phyloP scores from a whole-genome alignment of 2,113 vertebrate genomes.

The Eulacestoma nigropectus region DNA sequence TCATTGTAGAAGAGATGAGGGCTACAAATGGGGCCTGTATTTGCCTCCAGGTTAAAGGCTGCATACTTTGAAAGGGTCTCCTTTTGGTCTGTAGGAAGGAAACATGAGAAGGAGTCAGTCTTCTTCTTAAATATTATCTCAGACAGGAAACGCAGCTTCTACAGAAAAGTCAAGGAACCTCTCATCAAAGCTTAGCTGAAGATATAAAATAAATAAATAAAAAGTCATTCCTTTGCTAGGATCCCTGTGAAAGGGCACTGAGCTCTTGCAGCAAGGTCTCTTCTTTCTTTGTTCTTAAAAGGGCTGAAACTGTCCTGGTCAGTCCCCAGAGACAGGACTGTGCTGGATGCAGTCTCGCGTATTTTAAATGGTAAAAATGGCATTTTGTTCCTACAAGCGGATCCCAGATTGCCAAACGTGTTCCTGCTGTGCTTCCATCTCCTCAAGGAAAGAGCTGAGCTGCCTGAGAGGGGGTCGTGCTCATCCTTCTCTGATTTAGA shows the following conservation, averaged over 20 bases:
- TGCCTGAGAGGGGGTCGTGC: neutral
- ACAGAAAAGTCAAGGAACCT: neutral
- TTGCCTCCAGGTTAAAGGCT: neutral
- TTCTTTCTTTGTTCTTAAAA: slow-evolving; percentile 19
- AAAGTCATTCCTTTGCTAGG: neutral
- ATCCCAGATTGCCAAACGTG: neutral
- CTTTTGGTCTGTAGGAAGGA: slow-evolving; percentile 11
- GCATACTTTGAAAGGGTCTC: neutral
- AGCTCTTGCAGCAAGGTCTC: neutral
- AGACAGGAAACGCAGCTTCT: slow-evolving; percentile 1
- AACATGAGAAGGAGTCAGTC: neutral
- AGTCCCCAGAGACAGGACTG: neutral
- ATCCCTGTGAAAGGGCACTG: slow-evolving; percentile 14
- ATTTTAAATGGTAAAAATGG: neutral
- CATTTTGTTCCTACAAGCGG: neutral
- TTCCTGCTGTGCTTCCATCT: neutral
- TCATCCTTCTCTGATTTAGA: neutral
- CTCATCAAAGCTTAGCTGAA: slow-evolving; percentile 43
- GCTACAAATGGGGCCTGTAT: neutral
- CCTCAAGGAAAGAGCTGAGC: neutral
- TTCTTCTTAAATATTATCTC: neutral
- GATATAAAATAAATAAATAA: slow-evolving; percentile 40
- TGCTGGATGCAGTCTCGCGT: neutral
- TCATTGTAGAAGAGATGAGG: neutral
- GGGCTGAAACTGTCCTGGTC: neutral